Evolutionary conservation across 2,113 vertebrate species (phyloP).

Genomic region (Salminus brasiliensis): DNA sequence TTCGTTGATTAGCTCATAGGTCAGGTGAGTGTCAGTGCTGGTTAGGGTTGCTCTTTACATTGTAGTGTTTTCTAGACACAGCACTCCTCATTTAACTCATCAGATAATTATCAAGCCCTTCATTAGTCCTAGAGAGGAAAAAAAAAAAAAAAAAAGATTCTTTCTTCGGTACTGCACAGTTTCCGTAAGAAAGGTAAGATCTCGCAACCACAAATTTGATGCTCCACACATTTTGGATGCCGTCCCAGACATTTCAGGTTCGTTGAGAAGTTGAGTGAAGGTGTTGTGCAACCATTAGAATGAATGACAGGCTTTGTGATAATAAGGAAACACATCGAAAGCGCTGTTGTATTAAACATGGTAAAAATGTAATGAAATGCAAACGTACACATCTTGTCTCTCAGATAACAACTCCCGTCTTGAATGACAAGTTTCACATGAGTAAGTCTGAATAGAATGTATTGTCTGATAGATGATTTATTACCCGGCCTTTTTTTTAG

Average conservation of each 20-base stretch:
- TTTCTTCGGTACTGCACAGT: too few relatives aligned
- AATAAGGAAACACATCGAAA: neutral
- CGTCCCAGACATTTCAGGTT: neutral
- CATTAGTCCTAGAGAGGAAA: too few relatives aligned
- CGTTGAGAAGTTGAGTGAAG: neutral
- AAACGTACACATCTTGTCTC: neutral
- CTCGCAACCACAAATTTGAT: neutral
- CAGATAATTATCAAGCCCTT: too few relatives aligned
- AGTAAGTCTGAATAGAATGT: neutral
- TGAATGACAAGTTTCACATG: neutral
- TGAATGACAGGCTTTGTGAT: neutral
- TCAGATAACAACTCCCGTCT: neutral
- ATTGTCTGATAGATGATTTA: neutral
- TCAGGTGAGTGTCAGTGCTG: too few relatives aligned
- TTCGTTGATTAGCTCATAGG: too few relatives aligned
- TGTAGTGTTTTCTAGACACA: too few relatives aligned
- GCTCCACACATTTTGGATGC: neutral
- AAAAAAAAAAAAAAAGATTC: too few relatives aligned
- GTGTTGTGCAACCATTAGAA: neutral
- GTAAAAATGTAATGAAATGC: neutral
- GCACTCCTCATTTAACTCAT: too few relatives aligned
- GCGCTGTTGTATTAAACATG: neutral
- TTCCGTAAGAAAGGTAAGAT: neutral
- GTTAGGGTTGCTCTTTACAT: too few relatives aligned
- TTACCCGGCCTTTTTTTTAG: too few relatives aligned